Percentiles rank a stretch among this genome's conserved stretches.
Evolutionary conservation across 2,888 invertebrate genomes (phyloP).

Genomic region (Enoplolaimus lenunculus): DNA sequence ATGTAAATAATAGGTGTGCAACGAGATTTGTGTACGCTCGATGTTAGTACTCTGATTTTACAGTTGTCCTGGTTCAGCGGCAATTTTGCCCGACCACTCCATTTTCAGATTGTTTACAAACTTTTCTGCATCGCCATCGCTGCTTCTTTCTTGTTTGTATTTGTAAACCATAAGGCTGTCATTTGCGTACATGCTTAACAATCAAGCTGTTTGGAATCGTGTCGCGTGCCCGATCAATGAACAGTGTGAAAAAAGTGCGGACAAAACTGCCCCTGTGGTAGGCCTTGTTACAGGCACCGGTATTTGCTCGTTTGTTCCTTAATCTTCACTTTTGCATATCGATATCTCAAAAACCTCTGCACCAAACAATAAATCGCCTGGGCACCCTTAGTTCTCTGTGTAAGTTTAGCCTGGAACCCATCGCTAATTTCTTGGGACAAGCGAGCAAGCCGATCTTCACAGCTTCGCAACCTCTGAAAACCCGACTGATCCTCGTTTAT

Average conservation of each 20-base stretch:
- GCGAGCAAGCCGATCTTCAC: neutral
- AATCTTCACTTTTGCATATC: neutral
- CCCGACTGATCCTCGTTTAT: neutral
- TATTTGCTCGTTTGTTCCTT: neutral
- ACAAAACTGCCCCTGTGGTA: neutral
- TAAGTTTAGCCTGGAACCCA: neutral
- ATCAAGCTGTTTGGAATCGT: neutral
- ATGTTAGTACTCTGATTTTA: neutral
- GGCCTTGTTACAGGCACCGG: neutral
- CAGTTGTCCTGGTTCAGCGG: neutral
- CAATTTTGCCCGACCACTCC: neutral
- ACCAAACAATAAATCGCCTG: neutral
- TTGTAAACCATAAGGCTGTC: neutral
- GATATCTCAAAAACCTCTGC: neutral
- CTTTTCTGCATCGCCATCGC: too few species aligned
- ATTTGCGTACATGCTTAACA: slow-evolving; percentile 2
- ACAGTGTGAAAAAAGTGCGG: neutral
- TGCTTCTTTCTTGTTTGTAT: neutral
- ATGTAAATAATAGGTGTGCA: neutral
- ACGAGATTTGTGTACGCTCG: neutral
- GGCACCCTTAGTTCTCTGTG: neutral
- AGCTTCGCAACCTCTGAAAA: neutral
- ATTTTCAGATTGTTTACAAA: neutral
- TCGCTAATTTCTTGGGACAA: too few species aligned
- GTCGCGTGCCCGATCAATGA: neutral